Evolutionary conservation across 2,797 vertebrate genomes (phyloP).

Genomic region (Cynodonichthys magdalenae): DNA sequence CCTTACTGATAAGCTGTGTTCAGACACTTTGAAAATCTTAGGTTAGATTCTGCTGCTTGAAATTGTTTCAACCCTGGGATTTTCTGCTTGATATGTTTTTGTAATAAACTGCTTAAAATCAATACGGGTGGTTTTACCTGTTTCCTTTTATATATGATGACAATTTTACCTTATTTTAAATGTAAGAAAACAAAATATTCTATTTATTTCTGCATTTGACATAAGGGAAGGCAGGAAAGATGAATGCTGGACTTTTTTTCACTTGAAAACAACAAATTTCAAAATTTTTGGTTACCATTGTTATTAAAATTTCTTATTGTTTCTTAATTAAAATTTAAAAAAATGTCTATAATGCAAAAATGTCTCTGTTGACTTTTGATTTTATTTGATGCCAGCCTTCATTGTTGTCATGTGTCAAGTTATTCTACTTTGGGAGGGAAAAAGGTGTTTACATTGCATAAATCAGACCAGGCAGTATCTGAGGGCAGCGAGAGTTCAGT

Average conservation of each 20-base stretch:
- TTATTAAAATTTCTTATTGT: too few relatives aligned
- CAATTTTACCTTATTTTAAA: too few relatives aligned
- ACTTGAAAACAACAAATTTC: not conserved
- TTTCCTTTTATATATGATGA: too few relatives aligned
- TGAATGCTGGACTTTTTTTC: not conserved
- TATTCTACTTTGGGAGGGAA: constrained; percentile 31
- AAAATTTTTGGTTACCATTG: too few relatives aligned
- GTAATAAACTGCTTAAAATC: not conserved
- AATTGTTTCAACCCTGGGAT: too few relatives aligned
- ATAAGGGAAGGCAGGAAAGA: not conserved
- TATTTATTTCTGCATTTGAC: not conserved
- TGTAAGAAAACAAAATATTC: too few relatives aligned
- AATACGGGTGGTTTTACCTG: not conserved
- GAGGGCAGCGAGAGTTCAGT: constrained; percentile 28
- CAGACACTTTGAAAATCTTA: too few relatives aligned
- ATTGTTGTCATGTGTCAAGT: constrained; percentile 6
- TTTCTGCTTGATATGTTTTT: too few relatives aligned
- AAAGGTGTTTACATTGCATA: constrained; percentile 36
- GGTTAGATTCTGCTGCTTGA: too few relatives aligned
- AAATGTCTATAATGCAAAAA: not conserved
- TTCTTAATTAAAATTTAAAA: too few relatives aligned
- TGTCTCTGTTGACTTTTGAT: constrained; percentile 5
- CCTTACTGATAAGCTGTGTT: too few relatives aligned
- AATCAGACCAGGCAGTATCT: constrained; percentile 23
- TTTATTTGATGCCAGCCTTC: constrained; percentile 2